Base-by-base conservation (phyloP, 2,888 invertebrate genomes). In the Oscheius sp. region DNA sequence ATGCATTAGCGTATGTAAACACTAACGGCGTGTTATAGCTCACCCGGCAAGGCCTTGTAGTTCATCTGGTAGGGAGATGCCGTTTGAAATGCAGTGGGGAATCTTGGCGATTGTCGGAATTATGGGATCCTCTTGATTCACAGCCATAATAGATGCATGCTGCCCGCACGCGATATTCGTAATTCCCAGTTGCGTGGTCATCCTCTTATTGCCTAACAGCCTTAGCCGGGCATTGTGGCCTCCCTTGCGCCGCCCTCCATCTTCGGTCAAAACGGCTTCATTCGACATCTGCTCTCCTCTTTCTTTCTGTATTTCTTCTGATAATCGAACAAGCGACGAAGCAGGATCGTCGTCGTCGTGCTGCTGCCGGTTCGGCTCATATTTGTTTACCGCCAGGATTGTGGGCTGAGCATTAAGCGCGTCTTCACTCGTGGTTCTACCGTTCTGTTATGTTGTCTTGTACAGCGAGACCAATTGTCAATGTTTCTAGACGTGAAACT, bases 1-100 rank as follows among this genome's bases (percentile, higher is more conserved):
- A 45, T 56, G 56, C 65, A 65, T 65, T 65, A 65, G 65, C 65
- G 47, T 65, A 65, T 65, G 65, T 41, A 65, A 65, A 65, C 56
- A 65, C 20, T 32, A 56, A 45, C 65, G 30, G 28, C 56, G 30
- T 41, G 56, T 62, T 49, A 47, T 45, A 47, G 49, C 45, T 28
- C 4, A 26, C n/a, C 28, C 41, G 59, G 36, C 17, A 54, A n/a
- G 54, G 54, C 54, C 32, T 54, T 54, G 54, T 54, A 36, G 54
- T 54, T 54, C 33, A 54, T 54, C 54, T 17, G 54, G 20, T n/a
- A n/a, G 54, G 24, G 54, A 36, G 41, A 14, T 20, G 41, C 41
- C 41, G 12, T 41, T 20, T 41, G 41, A 41, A 26, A 17, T 41
- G n/a, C n/a, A n/a, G n/a, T n/a, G n/a, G n/a, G n/a, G n/a, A n/a